phyloP scores from a whole-genome alignment of 1,140 invertebrate species.

The Drosophila sechellia region DNA sequence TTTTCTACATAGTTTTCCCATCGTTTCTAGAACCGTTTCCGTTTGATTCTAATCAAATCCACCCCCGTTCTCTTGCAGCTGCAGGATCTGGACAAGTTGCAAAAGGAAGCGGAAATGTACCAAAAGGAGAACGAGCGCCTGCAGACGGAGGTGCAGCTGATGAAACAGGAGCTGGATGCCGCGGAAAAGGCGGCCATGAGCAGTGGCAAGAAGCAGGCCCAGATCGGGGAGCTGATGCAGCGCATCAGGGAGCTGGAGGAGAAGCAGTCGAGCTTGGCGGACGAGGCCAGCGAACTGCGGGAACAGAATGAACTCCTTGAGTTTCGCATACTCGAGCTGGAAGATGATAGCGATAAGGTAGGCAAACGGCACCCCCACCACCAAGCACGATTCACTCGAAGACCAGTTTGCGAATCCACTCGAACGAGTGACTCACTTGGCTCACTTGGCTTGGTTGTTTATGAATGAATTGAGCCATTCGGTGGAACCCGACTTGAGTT shows the following conservation, averaged over 20 bases:
- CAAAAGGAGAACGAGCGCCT: conserved; percentile 79
- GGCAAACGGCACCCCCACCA: background rate
- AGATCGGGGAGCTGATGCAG: conserved; percentile 72
- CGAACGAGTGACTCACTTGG: conserved; percentile 34
- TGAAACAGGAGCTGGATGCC: conserved; percentile 77
- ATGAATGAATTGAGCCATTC: conserved; percentile 71
- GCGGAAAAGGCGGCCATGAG: conserved; percentile 63
- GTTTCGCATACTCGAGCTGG: conserved; percentile 86
- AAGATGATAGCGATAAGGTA: conserved; percentile 85
- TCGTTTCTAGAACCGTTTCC: background rate
- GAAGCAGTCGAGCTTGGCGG: conserved; percentile 80
- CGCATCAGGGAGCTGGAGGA: conserved; percentile 78
- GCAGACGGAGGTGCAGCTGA: conserved; percentile 70
- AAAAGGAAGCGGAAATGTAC: conserved; percentile 80
- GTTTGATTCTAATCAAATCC: background rate
- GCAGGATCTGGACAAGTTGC: conserved; percentile 80
- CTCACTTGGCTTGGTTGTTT: conserved; percentile 24
- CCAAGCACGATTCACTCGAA: conserved; percentile 45
- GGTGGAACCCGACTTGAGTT: conserved; percentile 17
- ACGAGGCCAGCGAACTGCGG: conserved; percentile 85
- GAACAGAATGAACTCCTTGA: conserved; percentile 86
- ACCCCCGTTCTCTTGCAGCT: conserved; percentile 50
- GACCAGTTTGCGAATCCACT: conserved; percentile 52
- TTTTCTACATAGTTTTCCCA: background rate
- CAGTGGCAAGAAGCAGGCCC: conserved; percentile 58